phyloP scores from a whole-genome alignment of 2,888 invertebrate species.

The Epistrophe eligans region DNA sequence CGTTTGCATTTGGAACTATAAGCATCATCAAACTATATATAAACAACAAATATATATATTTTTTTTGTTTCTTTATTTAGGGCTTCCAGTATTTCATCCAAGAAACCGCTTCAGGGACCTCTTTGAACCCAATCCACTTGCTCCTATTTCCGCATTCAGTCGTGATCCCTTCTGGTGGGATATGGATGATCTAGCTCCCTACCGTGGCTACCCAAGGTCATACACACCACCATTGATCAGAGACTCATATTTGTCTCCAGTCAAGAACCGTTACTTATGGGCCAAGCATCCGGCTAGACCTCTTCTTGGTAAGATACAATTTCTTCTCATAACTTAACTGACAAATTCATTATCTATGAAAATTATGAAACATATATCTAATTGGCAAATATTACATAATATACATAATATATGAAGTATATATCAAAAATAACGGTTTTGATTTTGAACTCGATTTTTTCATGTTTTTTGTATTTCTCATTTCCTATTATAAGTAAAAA shows the following conservation, averaged over 20 bases:
- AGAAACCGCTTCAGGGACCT: constrained; percentile 87
- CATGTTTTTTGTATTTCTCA: neutral
- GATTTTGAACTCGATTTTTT: neutral
- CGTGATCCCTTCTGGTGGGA: constrained; percentile 96
- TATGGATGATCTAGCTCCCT: constrained; percentile 91
- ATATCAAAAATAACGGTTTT: neutral
- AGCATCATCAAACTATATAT: neutral
- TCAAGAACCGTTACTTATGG: constrained; percentile 96
- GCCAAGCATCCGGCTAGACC: constrained; percentile 95
- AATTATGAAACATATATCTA: neutral
- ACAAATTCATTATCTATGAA: neutral
- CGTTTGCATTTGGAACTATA: neutral
- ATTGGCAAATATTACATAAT: neutral
- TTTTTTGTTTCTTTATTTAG: constrained; percentile 80
- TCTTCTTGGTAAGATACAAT: constrained; percentile 89
- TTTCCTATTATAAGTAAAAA: neutral
- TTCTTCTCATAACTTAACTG: too few species aligned
- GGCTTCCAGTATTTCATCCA: constrained; percentile 90
- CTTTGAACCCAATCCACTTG: constrained; percentile 91
- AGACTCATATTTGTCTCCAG: constrained; percentile 95
- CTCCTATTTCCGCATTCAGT: constrained; percentile 92
- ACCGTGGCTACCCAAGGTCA: constrained; percentile 88
- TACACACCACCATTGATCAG: constrained; percentile 90
- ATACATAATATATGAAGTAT: too few species aligned
- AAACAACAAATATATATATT: too few species aligned